Percentiles rank a stretch among this genome's conserved stretches.
Evolutionary conservation across 2,888 invertebrate species (phyloP).

Genomic region (Phrixothrix hirtus): DNA sequence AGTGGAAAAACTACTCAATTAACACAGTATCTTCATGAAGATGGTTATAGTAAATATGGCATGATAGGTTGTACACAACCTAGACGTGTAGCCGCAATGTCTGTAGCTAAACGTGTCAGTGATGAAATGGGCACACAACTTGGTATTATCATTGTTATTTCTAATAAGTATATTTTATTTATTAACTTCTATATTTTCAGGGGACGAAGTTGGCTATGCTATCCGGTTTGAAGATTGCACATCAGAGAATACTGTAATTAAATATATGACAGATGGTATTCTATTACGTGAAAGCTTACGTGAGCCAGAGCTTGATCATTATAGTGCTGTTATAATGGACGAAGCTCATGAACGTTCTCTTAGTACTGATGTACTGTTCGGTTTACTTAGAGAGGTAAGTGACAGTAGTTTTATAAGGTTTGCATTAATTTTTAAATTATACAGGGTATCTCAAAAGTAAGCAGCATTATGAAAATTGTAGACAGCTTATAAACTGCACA

Average conservation of each 20-base stretch:
- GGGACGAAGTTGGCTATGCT: conserved; percentile 95
- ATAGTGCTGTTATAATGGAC: conserved; percentile 99
- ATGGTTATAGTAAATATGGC: conserved; percentile 89
- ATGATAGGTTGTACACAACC: conserved; percentile 99
- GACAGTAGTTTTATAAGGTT: not conserved
- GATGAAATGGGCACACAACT: conserved; percentile 94
- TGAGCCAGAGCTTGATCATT: conserved; percentile 95
- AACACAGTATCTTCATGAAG: conserved; percentile 96
- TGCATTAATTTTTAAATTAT: not conserved
- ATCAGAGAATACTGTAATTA: conserved; percentile 88
- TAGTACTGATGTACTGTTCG: conserved; percentile 98
- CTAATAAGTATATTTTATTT: conserved; percentile 8
- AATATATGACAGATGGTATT: conserved; percentile 99
- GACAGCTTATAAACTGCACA: too few relatives aligned
- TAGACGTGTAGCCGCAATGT: conserved; percentile 97
- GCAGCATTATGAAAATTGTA: too few relatives aligned
- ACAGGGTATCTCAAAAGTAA: not conserved
- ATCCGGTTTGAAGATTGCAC: conserved; percentile 99
- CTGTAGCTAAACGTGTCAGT: conserved; percentile 97
- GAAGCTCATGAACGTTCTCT: conserved; percentile 98
- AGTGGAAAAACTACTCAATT: conserved; percentile 98
- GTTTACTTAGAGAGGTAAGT: conserved; percentile 87
- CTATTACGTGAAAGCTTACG: conserved; percentile 92
- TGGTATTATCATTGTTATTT: conserved; percentile 59
- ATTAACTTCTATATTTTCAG: conserved; percentile 47